phyloP scores from a whole-genome alignment of 2,797 vertebrate genomes.

The Anabacerthia variegaticeps region DNA sequence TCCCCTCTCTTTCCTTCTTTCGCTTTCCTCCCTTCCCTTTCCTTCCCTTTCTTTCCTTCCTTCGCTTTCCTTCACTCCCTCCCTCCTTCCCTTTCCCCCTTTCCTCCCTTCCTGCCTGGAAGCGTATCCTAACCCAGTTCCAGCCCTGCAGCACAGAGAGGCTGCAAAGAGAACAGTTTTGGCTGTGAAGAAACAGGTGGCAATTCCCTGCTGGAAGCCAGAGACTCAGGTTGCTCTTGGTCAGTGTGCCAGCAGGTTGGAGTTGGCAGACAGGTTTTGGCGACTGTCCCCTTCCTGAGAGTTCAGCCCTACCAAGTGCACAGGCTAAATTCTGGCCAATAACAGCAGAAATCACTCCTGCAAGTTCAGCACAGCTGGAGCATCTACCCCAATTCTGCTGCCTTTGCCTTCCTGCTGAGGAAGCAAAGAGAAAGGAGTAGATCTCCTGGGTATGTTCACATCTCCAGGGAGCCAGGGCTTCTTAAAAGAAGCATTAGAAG shows the following conservation, averaged over 20 bases:
- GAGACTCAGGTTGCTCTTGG: background rate
- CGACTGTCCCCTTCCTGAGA: background rate
- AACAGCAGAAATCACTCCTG: background rate
- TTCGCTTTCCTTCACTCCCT: fast-evolving
- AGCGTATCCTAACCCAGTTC: too few relatives aligned
- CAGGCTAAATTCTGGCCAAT: background rate
- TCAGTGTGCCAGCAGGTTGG: background rate
- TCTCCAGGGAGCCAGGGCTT: background rate
- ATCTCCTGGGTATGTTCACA: background rate
- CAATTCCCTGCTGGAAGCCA: background rate
- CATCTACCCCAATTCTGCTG: background rate
- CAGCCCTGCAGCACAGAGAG: too few relatives aligned
- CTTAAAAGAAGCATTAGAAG: background rate
- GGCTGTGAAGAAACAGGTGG: background rate
- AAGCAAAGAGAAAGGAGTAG: background rate
- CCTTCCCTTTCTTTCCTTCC: fast-evolving
- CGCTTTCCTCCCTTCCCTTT: fast-evolving
- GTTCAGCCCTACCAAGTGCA: background rate
- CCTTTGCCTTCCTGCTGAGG: background rate
- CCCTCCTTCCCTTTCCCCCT: too few relatives aligned
- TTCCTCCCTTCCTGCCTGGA: too few relatives aligned
- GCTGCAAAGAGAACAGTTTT: background rate
- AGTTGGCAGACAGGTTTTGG: background rate
- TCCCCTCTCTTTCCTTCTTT: fast-evolving
- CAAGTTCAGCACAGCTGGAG: background rate